These are phyloP conservation scores for Thumatha senex DNA, from an alignment of 2,888 invertebrate genomes.

Conservation along the genomic window DNA sequence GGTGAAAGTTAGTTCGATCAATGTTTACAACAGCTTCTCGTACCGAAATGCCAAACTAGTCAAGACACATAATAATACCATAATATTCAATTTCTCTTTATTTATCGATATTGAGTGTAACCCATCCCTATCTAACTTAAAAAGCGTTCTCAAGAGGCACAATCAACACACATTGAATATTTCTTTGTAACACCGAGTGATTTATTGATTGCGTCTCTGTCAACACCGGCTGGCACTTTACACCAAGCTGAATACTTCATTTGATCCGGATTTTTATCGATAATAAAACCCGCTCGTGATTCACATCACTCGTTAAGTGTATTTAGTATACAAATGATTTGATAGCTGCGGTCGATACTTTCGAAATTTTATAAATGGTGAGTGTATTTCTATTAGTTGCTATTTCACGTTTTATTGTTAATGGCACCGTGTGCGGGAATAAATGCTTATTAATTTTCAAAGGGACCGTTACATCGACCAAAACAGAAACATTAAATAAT, in stretches of 20 bases:
- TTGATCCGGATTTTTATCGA: constrained; percentile 83
- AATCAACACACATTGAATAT: constrained; percentile 82
- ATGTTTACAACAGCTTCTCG: too few species aligned
- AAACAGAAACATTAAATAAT: neutral
- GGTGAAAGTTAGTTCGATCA: too few species aligned
- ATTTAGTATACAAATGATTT: constrained; percentile 77
- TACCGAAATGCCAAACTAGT: too few species aligned
- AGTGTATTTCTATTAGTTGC: constrained; percentile 45
- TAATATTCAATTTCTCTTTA: too few species aligned
- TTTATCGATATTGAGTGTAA: constrained; percentile 40
- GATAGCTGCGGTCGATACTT: constrained; percentile 49
- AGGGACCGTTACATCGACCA: neutral
- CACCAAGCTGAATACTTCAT: constrained; percentile 79
- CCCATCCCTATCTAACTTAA: constrained; percentile 65
- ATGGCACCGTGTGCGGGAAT: constrained; percentile 19
- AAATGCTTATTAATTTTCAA: constrained; percentile 24
- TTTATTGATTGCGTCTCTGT: constrained; percentile 83
- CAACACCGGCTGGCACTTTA: constrained; percentile 76
- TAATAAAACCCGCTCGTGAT: constrained; percentile 73
- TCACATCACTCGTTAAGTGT: constrained; percentile 79
- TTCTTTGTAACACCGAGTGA: constrained; percentile 77
- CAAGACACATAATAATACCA: too few species aligned
- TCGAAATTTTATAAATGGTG: constrained; percentile 29
- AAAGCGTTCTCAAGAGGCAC: constrained; percentile 78
- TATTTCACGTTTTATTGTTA: constrained; percentile 26